Evolutionary conservation across 2,797 vertebrate species (phyloP).

Genomic region (Coilia nasus): DNA sequence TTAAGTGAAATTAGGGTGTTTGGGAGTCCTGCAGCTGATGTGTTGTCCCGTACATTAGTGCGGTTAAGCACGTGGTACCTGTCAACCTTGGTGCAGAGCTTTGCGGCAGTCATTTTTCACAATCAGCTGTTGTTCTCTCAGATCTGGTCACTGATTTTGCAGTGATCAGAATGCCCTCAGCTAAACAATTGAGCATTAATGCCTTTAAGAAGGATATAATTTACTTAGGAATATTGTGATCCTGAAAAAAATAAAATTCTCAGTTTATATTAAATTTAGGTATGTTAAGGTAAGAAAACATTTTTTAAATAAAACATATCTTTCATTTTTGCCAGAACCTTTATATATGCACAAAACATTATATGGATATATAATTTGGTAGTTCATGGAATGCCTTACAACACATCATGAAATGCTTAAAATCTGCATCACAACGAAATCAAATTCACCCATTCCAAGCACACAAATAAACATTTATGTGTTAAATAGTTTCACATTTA

Average conservation of each 20-base stretch:
- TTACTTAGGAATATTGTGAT: neutral
- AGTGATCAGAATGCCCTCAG: neutral
- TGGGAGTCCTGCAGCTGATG: neutral
- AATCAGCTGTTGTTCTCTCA: neutral
- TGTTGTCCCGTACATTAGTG: neutral
- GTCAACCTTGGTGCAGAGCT: constrained; percentile 6
- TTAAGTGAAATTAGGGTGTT: neutral
- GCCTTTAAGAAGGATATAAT: neutral
- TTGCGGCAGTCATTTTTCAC: constrained; percentile 21
- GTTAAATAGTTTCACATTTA: neutral
- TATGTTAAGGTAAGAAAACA: neutral
- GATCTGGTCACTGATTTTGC: neutral
- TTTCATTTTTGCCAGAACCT: neutral
- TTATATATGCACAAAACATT: neutral
- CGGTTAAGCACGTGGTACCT: neutral
- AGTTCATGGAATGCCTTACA: neutral
- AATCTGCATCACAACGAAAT: neutral
- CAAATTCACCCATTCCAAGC: neutral
- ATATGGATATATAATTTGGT: neutral
- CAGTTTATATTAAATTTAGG: neutral
- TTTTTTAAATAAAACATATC: neutral
- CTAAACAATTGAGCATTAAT: neutral
- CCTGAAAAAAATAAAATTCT: neutral
- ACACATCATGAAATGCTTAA: neutral
- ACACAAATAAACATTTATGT: neutral